Evolutionary conservation across 2,113 vertebrate species (phyloP).

Genomic region (Tenebrosternarchus preto): DNA sequence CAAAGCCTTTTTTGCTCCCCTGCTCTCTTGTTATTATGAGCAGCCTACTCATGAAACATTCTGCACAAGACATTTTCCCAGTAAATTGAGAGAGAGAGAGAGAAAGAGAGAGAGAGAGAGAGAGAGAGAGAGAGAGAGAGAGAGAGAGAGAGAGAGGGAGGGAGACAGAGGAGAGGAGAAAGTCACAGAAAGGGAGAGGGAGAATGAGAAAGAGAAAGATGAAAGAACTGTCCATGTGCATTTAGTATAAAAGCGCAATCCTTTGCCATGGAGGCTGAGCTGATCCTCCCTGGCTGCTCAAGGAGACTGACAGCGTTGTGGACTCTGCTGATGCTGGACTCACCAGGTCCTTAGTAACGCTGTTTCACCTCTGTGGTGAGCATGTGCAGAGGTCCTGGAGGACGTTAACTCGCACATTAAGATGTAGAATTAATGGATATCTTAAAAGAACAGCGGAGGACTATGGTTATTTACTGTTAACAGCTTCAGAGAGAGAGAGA

Average conservation of each 20-base stretch:
- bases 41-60: background rate
- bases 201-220: background rate
- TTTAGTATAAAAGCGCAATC: constrained; percentile 38
- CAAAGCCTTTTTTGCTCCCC: background rate
- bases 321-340: background rate
- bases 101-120: background rate
- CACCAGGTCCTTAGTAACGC: background rate
- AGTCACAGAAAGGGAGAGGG: background rate
- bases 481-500: constrained; percentile 9
- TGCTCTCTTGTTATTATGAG: background rate
- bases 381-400: background rate
- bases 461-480: constrained; percentile 22
- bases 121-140: background rate
- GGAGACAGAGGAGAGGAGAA: background rate
- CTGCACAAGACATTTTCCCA: background rate
- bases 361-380: background rate
- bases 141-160: background rate
- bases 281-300: constrained; percentile 37
- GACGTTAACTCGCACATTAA: constrained; percentile 29
- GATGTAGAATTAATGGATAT: constrained; percentile 1
- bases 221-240: constrained; percentile 11
- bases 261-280: background rate
- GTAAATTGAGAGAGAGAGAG: background rate
- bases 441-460: background rate
- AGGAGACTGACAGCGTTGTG: background rate